These are phyloP conservation scores for Cromileptes altivelis DNA, from an alignment of 2,113 vertebrate species.

Conservation along the genomic window DNA sequence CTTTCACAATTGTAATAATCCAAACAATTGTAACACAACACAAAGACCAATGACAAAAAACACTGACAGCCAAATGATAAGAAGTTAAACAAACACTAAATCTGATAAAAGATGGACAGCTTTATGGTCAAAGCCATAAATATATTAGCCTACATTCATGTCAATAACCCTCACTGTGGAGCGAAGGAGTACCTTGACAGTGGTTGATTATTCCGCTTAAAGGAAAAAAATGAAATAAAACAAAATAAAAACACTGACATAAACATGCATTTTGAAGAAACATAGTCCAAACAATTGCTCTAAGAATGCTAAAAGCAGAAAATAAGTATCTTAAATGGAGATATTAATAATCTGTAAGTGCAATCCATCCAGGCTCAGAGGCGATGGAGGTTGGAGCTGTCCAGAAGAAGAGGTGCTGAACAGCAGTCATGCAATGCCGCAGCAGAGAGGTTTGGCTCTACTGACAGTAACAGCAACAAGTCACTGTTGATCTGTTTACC, in stretches of 20 bases:
- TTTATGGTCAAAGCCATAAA: conserved; percentile 79
- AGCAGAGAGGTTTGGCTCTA: conserved; percentile 65
- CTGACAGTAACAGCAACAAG: conserved; percentile 68
- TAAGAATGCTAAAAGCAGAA: conserved; percentile 84
- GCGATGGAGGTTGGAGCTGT: conserved; percentile 84
- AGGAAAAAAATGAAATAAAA: conserved; percentile 36
- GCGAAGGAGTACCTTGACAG: conserved; percentile 67
- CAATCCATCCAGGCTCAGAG: conserved; percentile 79
- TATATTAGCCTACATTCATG: conserved; percentile 83
- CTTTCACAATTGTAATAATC: conserved; percentile 85
- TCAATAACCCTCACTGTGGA: conserved; percentile 68
- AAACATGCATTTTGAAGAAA: conserved; percentile 86
- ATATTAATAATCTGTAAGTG: conserved; percentile 80
- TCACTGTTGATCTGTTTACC: conserved; percentile 57
- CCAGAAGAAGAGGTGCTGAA: conserved; percentile 83
- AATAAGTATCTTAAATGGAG: conserved; percentile 78
- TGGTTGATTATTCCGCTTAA: conserved; percentile 73
- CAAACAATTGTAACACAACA: conserved; percentile 84
- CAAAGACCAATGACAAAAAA: conserved; percentile 84
- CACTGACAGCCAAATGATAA: conserved; percentile 83
- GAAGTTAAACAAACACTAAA: conserved; percentile 78
- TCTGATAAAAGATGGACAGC: conserved; percentile 81
- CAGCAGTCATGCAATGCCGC: conserved; percentile 77
- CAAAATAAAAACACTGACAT: conserved; percentile 77
- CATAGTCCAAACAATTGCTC: conserved; percentile 79